Evolutionary conservation across 2,888 invertebrate genomes (phyloP), one percentile per base, ranked within the genome.

Genomic region (Drosophila heteroneura): DNA sequence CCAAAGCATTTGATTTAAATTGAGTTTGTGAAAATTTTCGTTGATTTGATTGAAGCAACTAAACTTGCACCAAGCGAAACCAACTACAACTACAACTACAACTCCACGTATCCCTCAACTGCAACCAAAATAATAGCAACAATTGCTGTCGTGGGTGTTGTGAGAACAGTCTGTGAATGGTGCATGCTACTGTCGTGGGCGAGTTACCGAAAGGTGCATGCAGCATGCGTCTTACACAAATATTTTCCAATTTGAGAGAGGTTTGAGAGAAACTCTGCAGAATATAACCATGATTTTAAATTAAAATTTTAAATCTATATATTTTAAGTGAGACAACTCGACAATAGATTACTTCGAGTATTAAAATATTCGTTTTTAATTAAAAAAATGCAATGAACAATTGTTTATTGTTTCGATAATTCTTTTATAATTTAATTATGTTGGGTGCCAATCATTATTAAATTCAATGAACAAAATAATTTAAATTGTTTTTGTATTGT

Each of bases 21-120:
- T 87, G 90, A 87, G 87, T 87, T 90, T 87, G 87, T 64, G 89
- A 84, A 85, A 85, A 90, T 82, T 88, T 87, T 86, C 90, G 84
- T 87, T 87, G 87, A 90, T 90, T 87, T 87, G 87, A 90, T 87
- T 87, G 90, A 85, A 90, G 86, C 89, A 90, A 88, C 88, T 83
- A 90, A 87, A 87, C 83, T 85, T 85, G 89, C 89, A 89, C 72
- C 87, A 57, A 79, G 66, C 84, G 41, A 61, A 76, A 33, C 70
- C 79, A 83, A 70, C 84, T 71, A 79, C 63, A 77, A 52, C 44
- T 16, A 12, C 32, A 7, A 47, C 44, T 22, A 12, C 56, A n/a
- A 19, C 22, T 32, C 16, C 30, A 22, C 16, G 57, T 10, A 30
- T 41, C 32, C 32, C 41, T 7, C 39, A 39, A 30, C 35, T 28